Evolutionary conservation across 2,888 invertebrate species (phyloP), one percentile per base, ranked within the genome.

Genomic region (Hyposoter dolosus): DNA sequence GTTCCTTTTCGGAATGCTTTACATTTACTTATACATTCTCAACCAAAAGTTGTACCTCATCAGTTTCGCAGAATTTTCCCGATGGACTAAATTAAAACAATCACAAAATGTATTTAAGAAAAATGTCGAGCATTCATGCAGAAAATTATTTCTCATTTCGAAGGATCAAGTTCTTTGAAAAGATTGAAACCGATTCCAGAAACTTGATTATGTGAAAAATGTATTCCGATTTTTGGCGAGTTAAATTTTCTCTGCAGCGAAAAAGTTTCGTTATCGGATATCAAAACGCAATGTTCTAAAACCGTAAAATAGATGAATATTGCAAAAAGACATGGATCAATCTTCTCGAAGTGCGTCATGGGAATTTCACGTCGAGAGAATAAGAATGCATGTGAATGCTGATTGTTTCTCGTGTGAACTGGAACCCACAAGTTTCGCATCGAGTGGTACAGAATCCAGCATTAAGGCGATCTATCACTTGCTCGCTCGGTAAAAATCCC

Each of bases 1-100:
- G 28, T 60, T 60, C 60, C 28, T 60, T 60, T 60, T 28, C 60
- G 60, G 60, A 60, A 60, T 28, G 60, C 60, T 60, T 60, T 28
- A 28, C 53, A 53, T 53, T 53, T 28, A 60, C 28, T 12, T 15
- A 60, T 60, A 60, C 60, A 60, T 28, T 60, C 60, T 15, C 60
- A 60, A 60, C 28, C 60, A 60, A 60, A 60, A 28, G 60, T 60
- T 60, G 3, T 17, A 15, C 15, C 28, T 23, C 12, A 15, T 28
- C 28, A 23, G 3, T 15, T 28, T 28, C 28, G 5, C 28, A 60
- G 28, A 15, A 60, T 28, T 28, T 60, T 15, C 9, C 17, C n/a
- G 50, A 50, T n/a, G 17, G 0, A 50, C 17, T n/a, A n/a, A 50
- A 50, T 50, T 4, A 5, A 6, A 50, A 50, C 5, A 50, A 50